A percentile compares a stretch with the other conserved stretches of the same genome.
Evolutionary conservation across 92 coral and sea anemone genomes (phyloP).

Genomic region (Bergia sp.): DNA sequence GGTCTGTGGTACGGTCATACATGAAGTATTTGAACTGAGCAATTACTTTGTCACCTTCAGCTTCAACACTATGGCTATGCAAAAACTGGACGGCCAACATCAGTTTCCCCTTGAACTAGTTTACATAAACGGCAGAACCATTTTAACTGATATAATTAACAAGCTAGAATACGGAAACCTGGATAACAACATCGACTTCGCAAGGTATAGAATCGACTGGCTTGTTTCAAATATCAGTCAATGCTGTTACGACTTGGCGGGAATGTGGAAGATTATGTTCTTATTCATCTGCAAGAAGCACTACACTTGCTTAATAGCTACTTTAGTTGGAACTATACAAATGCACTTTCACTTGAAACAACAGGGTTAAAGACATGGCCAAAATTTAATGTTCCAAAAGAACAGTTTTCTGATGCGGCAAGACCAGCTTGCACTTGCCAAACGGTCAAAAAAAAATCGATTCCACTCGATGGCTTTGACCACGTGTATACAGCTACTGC

Average conservation of each 20-base stretch:
- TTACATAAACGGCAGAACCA: not conserved
- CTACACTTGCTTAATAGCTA: constrained; percentile 6
- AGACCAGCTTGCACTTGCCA: too few relatives aligned
- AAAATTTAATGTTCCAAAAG: constrained; percentile 3
- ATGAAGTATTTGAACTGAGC: too few relatives aligned
- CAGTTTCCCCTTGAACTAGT: constrained; percentile 13
- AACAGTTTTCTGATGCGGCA: not conserved
- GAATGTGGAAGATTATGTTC: constrained; percentile 50
- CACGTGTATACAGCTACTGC: too few relatives aligned
- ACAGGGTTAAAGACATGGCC: not conserved
- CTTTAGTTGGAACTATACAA: not conserved
- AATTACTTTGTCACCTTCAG: too few relatives aligned
- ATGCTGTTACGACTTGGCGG: constrained; percentile 63
- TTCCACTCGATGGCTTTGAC: too few relatives aligned
- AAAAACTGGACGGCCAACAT: constrained; percentile 45
- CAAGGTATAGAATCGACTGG: constrained; percentile 69
- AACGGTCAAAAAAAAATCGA: too few relatives aligned
- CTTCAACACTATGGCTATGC: not conserved
- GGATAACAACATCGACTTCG: constrained; percentile 55
- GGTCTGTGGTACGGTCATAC: not conserved
- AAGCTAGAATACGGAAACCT: constrained; percentile 48
- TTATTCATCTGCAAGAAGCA: constrained; percentile 50
- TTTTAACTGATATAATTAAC: constrained; percentile 51
- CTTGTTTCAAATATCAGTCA: constrained; percentile 26
- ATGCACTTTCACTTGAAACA: not conserved